phyloP scores from a whole-genome alignment of 2,113 vertebrate genomes.

The Clinocottus analis region DNA sequence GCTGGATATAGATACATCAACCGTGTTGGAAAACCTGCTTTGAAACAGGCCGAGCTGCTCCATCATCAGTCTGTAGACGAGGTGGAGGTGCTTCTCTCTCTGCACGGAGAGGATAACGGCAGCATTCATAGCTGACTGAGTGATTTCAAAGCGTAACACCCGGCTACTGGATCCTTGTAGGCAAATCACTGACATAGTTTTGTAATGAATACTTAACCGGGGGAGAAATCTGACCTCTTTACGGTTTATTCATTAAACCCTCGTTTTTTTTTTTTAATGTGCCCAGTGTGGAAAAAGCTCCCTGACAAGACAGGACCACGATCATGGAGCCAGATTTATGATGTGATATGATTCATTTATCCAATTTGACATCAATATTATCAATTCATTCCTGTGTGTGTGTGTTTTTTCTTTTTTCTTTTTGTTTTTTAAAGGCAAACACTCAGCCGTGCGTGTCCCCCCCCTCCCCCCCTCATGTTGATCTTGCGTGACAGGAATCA shows the following conservation, averaged over 20 bases:
- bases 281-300: conserved; percentile 9
- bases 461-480: conserved; percentile 16
- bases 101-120: neutral
- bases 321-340: conserved; percentile 17
- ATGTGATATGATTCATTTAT: conserved; percentile 23
- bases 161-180: conserved; percentile 27
- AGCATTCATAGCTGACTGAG: conserved; percentile 12
- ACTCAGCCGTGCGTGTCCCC: conserved; percentile 3
- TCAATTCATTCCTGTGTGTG: conserved; percentile 9
- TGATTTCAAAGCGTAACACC: conserved; percentile 33
- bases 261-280: conserved; percentile 6
- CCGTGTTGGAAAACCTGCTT: neutral
- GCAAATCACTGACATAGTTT: conserved; percentile 49
- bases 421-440: neutral
- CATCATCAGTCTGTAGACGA: neutral
- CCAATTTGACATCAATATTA: conserved; percentile 44
- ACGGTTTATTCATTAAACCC: conserved; percentile 42
- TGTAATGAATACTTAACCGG: conserved; percentile 56
- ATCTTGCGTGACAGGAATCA: conserved; percentile 42
- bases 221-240: conserved; percentile 53
- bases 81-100: neutral
- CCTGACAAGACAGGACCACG: neutral
- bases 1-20: neutral
- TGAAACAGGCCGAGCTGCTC: neutral
- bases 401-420: neutral